Evolutionary conservation across 2,888 invertebrate species (phyloP).

Genomic region (Synergus itoensis): DNA sequence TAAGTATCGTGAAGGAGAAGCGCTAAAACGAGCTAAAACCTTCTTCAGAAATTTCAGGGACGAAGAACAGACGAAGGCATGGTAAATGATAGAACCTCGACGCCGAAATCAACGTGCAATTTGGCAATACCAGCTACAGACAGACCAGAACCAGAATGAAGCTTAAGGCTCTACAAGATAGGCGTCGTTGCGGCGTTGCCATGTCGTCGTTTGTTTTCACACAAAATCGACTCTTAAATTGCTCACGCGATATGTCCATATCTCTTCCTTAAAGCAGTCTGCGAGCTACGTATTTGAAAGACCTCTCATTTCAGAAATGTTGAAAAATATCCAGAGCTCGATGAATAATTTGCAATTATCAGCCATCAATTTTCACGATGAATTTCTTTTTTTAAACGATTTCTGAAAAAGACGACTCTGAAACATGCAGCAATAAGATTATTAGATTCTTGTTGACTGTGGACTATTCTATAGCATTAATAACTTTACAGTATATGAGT

Average conservation of each 20-base stretch:
- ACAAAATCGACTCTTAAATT: slow-evolving; percentile 41
- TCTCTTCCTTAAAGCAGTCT: slow-evolving; percentile 58
- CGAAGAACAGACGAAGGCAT: slow-evolving; percentile 15
- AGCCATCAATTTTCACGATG: not conserved
- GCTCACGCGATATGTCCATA: slow-evolving; percentile 60
- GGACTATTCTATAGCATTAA: not conserved
- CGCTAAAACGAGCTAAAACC: not conserved
- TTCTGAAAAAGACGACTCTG: not conserved
- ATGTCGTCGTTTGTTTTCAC: slow-evolving; percentile 49
- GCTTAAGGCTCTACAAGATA: slow-evolving; percentile 2
- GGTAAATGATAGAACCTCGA: slow-evolving; percentile 26
- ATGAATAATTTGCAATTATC: not conserved
- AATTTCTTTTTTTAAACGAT: not conserved
- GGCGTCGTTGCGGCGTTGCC: slow-evolving; percentile 48
- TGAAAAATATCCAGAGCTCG: not conserved
- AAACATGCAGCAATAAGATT: too few relatives aligned
- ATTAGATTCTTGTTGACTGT: too few relatives aligned
- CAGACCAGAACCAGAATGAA: not conserved
- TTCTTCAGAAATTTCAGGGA: not conserved
- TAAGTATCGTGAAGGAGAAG: slow-evolving; percentile 3
- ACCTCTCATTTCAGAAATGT: not conserved
- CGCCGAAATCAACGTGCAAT: slow-evolving; percentile 38
- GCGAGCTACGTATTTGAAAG: not conserved
- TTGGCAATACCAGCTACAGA: slow-evolving; percentile 6
- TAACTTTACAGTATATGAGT: not conserved